These are phyloP conservation scores for Spondyliosoma cantharus DNA, from an alignment of 2,797 vertebrate species.

Conservation along the genomic window DNA sequence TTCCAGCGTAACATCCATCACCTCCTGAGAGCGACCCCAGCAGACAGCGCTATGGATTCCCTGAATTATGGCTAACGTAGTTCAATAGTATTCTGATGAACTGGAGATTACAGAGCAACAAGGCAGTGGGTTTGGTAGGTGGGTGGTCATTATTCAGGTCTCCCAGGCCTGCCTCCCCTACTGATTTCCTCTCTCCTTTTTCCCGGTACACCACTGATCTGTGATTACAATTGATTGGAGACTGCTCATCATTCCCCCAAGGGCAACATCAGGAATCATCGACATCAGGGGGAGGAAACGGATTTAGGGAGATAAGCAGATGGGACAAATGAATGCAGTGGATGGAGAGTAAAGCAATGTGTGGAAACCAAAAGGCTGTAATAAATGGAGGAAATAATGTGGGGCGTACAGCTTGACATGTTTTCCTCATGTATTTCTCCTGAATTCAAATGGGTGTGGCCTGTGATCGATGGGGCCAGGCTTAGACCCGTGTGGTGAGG, in stretches of 20 bases:
- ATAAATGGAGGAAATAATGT: constrained; percentile 19
- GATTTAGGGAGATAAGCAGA: constrained; percentile 33
- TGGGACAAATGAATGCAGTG: constrained; percentile 40
- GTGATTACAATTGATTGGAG: constrained; percentile 78
- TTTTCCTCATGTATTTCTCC: constrained; percentile 4
- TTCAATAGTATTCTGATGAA: constrained; percentile 72
- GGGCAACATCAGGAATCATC: constrained; percentile 53
- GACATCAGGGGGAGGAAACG: constrained; percentile 35
- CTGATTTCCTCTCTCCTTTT: constrained; percentile 62
- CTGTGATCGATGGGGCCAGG: constrained; percentile 45
- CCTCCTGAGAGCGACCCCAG: constrained; percentile 44
- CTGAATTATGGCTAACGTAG: constrained; percentile 59
- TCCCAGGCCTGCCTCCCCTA: constrained; percentile 34
- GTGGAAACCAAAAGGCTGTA: constrained; percentile 22
- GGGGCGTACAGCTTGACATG: background rate
- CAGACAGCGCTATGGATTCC: constrained; percentile 49
- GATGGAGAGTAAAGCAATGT: constrained; percentile 8
- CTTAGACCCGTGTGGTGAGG: background rate
- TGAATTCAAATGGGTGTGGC: constrained; percentile 34
- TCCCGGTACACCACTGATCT: constrained; percentile 60
- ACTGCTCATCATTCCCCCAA: constrained; percentile 64
- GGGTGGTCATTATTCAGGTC: constrained; percentile 71
- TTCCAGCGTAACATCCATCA: constrained; percentile 55
- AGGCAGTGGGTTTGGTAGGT: constrained; percentile 47
- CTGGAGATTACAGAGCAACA: constrained; percentile 67